Evolutionary conservation across 2,888 invertebrate species (phyloP).

Genomic region (Strigamia transsilvanica): DNA sequence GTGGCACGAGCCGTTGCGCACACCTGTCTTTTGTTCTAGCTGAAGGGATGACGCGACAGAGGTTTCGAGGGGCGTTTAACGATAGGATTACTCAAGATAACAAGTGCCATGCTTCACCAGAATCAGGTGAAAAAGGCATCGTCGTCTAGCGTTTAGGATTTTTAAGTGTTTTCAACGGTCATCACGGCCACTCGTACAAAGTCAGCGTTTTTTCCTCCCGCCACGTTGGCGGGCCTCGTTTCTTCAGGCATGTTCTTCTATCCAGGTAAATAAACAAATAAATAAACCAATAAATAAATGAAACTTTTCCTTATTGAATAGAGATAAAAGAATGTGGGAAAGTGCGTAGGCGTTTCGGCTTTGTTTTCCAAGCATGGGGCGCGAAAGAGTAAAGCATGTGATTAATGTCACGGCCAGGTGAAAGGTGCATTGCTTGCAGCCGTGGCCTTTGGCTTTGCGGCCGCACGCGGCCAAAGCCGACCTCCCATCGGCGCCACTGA

Average conservation of each 20-base stretch:
- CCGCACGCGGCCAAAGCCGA: constrained; percentile 17
- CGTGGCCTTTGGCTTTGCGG: constrained; percentile 50
- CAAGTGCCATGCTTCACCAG: constrained; percentile 9
- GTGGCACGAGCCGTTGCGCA: constrained; percentile 33
- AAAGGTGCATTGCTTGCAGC: constrained; percentile 50
- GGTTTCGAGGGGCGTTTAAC: constrained; percentile 31
- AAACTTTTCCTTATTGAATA: neutral
- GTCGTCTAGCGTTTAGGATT: neutral
- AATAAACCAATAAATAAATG: neutral
- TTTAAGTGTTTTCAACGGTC: neutral
- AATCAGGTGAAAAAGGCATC: constrained; percentile 5
- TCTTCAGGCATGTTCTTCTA: constrained; percentile 21
- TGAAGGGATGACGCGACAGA: constrained; percentile 21
- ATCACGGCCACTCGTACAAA: constrained; percentile 26
- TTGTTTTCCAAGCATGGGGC: constrained; percentile 20
- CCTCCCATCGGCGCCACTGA: constrained; percentile 50
- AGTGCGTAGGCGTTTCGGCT: neutral
- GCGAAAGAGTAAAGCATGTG: constrained; percentile 46
- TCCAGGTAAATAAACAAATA: constrained; percentile 13
- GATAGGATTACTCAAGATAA: constrained; percentile 18
- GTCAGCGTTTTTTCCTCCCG: constrained; percentile 23
- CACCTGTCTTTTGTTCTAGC: constrained; percentile 32
- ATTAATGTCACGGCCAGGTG: constrained; percentile 53
- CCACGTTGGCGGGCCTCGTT: constrained; percentile 23
- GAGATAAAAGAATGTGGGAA: constrained; percentile 25